These are phyloP conservation scores for Spodoptera frugiperda DNA, from an alignment of 1,140 invertebrate genomes.

Conservation along the genomic window DNA sequence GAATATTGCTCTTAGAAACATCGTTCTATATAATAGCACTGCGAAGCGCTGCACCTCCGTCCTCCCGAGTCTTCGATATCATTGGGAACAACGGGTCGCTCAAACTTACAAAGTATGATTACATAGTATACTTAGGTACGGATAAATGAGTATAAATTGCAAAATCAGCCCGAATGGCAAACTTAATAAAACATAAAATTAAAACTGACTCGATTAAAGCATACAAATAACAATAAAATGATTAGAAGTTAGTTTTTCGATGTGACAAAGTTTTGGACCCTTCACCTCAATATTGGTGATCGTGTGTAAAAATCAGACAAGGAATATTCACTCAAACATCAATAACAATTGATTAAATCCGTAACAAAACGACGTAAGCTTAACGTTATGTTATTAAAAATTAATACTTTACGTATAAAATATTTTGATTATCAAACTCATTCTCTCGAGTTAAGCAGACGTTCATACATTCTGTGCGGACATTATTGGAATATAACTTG, in stretches of 20 bases:
- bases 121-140: slow-evolving; percentile 39
- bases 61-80: slow-evolving; percentile 68
- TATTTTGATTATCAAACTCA: slow-evolving; percentile 5
- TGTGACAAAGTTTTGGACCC: slow-evolving; percentile 43
- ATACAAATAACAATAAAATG: slow-evolving; percentile 32
- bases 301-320: slow-evolving; percentile 29
- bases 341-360: slow-evolving; percentile 30
- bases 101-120: slow-evolving; percentile 42
- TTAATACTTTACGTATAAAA: background rate
- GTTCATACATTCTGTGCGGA: slow-evolving; percentile 35
- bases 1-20: slow-evolving; percentile 33
- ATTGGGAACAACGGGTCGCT: slow-evolving; percentile 71
- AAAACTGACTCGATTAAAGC: slow-evolving; percentile 39
- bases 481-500: slow-evolving; percentile 38
- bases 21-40: slow-evolving; percentile 37
- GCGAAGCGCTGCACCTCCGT: slow-evolving; percentile 66
- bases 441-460: slow-evolving; percentile 34
- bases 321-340: slow-evolving; percentile 29
- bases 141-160: slow-evolving; percentile 38
- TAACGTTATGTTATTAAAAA: slow-evolving; percentile 2
- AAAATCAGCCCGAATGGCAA: slow-evolving; percentile 27
- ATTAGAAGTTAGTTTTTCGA: slow-evolving; percentile 37
- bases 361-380: slow-evolving; percentile 26
- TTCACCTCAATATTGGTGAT: slow-evolving; percentile 30
- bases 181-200: slow-evolving; percentile 38